A percentile compares a stretch with the other conserved stretches of the same genome.
phyloP scores from a whole-genome alignment of 2,113 vertebrate species.

The Mastomys coucha region DNA sequence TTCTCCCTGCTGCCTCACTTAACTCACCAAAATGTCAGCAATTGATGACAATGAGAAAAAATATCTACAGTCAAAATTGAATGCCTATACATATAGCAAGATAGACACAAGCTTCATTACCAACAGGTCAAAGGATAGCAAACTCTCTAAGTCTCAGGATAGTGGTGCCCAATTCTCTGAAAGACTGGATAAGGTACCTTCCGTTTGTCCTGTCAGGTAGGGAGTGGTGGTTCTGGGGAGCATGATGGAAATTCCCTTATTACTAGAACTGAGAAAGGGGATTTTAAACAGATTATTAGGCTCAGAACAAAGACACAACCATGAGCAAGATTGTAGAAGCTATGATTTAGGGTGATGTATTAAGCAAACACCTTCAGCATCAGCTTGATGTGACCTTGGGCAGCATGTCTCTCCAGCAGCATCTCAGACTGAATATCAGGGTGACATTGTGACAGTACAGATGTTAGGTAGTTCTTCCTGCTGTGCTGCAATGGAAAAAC shows the following conservation, averaged over 20 bases:
- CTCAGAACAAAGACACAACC: background rate
- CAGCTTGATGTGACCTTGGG: background rate
- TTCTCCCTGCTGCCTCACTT: background rate
- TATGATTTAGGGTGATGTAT: background rate
- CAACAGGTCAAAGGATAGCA: background rate
- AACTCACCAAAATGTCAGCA: slow-evolving; percentile 25
- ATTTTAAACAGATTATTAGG: background rate
- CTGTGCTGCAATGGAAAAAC: no score
- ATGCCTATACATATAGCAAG: slow-evolving; percentile 7
- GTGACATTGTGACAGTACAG: background rate
- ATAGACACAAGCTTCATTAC: background rate
- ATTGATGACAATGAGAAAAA: background rate
- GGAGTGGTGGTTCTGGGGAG: background rate
- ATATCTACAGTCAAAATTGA: background rate
- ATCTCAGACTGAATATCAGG: background rate
- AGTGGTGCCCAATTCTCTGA: background rate
- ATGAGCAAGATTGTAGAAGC: background rate
- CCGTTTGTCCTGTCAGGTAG: background rate
- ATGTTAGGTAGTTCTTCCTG: background rate
- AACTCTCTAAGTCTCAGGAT: background rate
- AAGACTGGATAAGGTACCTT: background rate
- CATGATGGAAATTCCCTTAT: background rate
- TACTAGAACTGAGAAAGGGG: background rate
- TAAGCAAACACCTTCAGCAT: background rate
- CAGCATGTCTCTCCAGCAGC: background rate